Evolutionary conservation across 2,888 invertebrate genomes (phyloP), one percentile per base, ranked within the genome.

Genomic region (Cerastis leucographa): DNA sequence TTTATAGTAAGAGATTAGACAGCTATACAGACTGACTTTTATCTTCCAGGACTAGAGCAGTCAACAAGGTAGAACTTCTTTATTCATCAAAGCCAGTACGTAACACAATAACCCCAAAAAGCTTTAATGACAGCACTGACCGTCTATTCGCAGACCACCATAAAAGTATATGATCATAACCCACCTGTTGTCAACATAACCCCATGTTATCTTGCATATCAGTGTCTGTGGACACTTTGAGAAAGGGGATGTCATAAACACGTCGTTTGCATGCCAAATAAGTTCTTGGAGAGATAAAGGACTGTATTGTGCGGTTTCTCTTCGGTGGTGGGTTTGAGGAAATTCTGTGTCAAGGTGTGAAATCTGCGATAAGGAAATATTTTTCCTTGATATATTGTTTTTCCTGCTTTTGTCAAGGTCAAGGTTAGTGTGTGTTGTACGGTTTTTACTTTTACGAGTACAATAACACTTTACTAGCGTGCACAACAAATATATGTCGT

Each of bases 161-260:
- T 76, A 78, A 81, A 80, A 78, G 42, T 42, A 40, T 75, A 85
- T 71, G 68, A 67, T 64, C 61, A 80, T 40, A 9, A 61, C 56
- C 83, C 81, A 86, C 85, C 79, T 87, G 87, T 86, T 86, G 82
- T 56, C 49, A 40, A 49, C n/a, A 35, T 44, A 25, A 73, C 59
- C 64, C 54, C 40, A 65, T 65, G 76, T 59, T 83, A 81, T 83
- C 78, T 49, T 59, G 40, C 44, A 74, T 62, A 78, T 79, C 65
- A 35, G 64, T 51, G 29, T 71, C 72, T 51, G 61, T 59, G 51
- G 65, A 75, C 74, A 59, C 14, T 81, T 71, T 42, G 35, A 25
- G 35, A 12, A 73, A 71, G 64, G 75, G 72, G 46, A 62, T 59
- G 40, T 22, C 54, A 29, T 79, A 73, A 85, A 81, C 80, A 76